Percentiles rank a stretch among this genome's conserved stretches.
phyloP scores from a whole-genome alignment of 2,797 vertebrate genomes.

The Pseudotriccus pelzelni region DNA sequence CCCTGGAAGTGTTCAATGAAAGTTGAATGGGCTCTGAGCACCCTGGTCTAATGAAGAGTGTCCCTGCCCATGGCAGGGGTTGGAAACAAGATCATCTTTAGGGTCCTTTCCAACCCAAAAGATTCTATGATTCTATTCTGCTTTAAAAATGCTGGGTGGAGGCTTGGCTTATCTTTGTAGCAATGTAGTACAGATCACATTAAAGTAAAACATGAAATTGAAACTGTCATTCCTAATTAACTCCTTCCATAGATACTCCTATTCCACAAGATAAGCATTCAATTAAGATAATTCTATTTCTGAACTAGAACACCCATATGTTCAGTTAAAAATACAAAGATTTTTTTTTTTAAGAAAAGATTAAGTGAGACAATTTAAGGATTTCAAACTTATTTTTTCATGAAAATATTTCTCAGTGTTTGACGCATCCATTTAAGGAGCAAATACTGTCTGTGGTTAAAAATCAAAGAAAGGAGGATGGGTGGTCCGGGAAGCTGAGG shows the following conservation, averaged over 20 bases:
- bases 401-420: constrained; percentile 16
- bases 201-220: background rate
- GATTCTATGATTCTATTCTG: background rate
- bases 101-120: background rate
- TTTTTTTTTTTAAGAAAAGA: background rate
- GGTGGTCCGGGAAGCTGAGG: constrained; percentile 44
- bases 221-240: background rate
- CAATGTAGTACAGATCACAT: background rate
- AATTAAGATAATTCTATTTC: background rate
- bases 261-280: background rate
- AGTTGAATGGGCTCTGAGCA: background rate
- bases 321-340: background rate
- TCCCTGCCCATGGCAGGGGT: background rate
- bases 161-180: background rate
- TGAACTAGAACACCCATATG: background rate
- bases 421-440: constrained; percentile 14
- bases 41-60: background rate
- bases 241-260: background rate
- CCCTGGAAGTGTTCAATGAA: background rate
- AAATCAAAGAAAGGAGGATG: constrained; percentile 45
- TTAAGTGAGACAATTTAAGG: background rate
- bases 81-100: background rate
- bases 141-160: background rate
- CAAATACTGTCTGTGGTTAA: constrained; percentile 47
- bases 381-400: background rate